Base-by-base conservation (phyloP, 1,140 invertebrate genomes). In the Reticulitermes speratus region DNA sequence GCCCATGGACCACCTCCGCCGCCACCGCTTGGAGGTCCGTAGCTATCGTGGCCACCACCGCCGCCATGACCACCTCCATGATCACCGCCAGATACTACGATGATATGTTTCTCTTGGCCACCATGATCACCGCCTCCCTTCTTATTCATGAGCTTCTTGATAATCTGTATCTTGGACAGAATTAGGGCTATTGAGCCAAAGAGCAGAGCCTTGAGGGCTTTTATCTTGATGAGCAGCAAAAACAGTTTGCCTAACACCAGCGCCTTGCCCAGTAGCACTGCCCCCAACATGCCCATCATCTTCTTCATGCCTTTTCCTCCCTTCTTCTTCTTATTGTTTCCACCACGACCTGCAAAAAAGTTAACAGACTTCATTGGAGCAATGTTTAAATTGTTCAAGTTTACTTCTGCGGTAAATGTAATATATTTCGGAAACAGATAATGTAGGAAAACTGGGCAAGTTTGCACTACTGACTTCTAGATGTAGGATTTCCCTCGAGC, bases 201-300 rank as follows among this genome's bases (percentile, higher is more conserved):
- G 11, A 89, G 87, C 25, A 89, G 86, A 16, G 89, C 89, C 86
- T 89, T 89, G 9, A 89, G 81, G 12, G 89, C 89, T 84, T 88
- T 89, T 9, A 89, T 84, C 83, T 88, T 88, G 75, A 88, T 89
- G 25, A 89, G 44, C 11, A 88, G 87, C 85, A 89, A 86, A 69
- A 88, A 82, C 32, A 88, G 25, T 7, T 89, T 89, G 21, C 86
- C 87, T 59, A 89, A 65, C 87, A 89, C 87, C 55, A 88, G 85
- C 81, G 88, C 38, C 75, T 89, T 89, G 52, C 85, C 86, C 83
- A 87, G 87, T 85, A 87, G 87, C 87, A 89, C 87, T 87, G 89
- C 88, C 19, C 88, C 88, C 85, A 89, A 86, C 88, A 89, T 87
- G 87, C 88, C 88, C 88, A 89, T 88, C 87, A 89, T 88, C 65